Base-by-base conservation (phyloP, 1,140 invertebrate genomes). In the Lethocerus indicus region DNA sequence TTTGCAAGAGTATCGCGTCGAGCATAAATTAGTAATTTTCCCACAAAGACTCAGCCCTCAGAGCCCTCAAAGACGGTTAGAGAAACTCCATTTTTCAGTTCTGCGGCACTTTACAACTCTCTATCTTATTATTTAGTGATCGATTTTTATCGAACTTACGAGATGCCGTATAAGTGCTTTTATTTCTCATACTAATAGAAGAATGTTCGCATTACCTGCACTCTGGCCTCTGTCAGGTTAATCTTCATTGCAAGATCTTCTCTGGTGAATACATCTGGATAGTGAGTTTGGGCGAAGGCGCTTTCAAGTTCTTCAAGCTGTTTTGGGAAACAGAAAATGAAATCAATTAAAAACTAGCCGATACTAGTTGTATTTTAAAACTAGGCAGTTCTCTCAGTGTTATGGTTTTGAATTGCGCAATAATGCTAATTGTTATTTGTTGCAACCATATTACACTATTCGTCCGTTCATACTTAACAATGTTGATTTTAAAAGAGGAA, bases 211-310 rank as follows among this genome's bases (percentile, higher is more conserved):
- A n/a, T 70, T 66, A 95, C 92, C 81, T 96, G 93, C 32, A 97
- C 92, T 67, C 93, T 74, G 3, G 92, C 92, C 69, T 97, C 93
- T 1, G 93, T 96, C 49, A 97, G 74, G 67, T 94, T 94, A 61
- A 97, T 96, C 71, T 95, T 92, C 79, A 93, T 90, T n/a, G 93
- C 92, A 41, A 97, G 72, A 68, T 96, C 92, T 68, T 97, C 92
- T 57, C 94, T 72, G 1, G 89, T 96, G 69, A 96, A 97, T 45
- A 96, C 91, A 67, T 97, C 94, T 6, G 93, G 94, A 64, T 98
- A 98, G 66, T 98, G 94, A 21, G 93, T 97, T 65, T 93, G 87
- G 47, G 87, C 83, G 66, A 98, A 98, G 41, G 92, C 92, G 57
- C 87, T 93, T 69, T 97, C 93, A 60, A 98, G 68, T 68, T 97